Evolutionary conservation across 2,797 vertebrate species (phyloP), one percentile per base, ranked within the genome.

Genomic region (Helicolenus hilgendorfi): DNA sequence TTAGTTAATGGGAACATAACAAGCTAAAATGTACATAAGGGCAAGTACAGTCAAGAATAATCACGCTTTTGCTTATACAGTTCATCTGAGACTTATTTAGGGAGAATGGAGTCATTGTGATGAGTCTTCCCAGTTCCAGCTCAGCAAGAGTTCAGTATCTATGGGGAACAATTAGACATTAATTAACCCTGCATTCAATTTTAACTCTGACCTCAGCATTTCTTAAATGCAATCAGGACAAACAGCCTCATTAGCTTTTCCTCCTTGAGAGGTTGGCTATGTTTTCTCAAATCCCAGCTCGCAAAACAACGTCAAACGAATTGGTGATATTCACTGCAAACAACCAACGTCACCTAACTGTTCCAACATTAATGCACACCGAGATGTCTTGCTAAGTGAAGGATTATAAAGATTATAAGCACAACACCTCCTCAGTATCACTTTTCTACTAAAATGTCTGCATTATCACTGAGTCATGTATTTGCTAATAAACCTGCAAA

Each of bases 401-500:
- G 38, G 29, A 70, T 71, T 68, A 27, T 24, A 10, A 67, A 62
- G 22, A 67, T 70, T 76, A 69, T 8, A 53, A 62, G 10, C 27
- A 53, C 14, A 58, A 13, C 27, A 35, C 13, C 31, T 79, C 11
- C 15, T 73, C 22, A 5, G 26, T 41, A 36, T 63, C 35, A 58
- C 24, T 82, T 58, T 26, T 74, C 29, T 27, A 3, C 15, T 60
- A n/a, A 65, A 38, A 11, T 49, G 45, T 68, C 26, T 15, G 22
- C 3, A 33, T 76, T 79, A 68, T 77, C 65, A 60, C 27, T 35
- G 41, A 84, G 71, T 74, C 69, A 24, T 29, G 69, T 53, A 55
- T 71, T 79, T 7, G 13, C 56, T 89, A 77, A 69, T 83, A 83
- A 83, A 83, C 41, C 49, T 4, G 9, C 62, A 79, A 79, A 60